Evolutionary conservation across 1,140 invertebrate genomes (phyloP).

Genomic region (Battus philenor): DNA sequence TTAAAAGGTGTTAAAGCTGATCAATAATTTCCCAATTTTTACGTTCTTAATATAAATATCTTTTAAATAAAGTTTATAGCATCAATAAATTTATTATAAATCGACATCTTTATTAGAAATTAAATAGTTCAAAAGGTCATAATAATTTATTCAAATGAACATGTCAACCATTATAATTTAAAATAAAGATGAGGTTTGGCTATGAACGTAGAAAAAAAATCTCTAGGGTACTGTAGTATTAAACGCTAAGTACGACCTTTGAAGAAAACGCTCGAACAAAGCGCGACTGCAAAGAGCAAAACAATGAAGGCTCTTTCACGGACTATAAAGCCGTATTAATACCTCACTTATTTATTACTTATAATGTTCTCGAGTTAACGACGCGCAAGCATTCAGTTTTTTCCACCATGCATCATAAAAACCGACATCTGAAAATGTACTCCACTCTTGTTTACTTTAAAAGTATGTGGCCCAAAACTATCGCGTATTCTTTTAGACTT

Average conservation of each 20-base stretch:
- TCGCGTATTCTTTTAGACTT: no score
- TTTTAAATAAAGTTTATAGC: no score
- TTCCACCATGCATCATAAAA: slow-evolving; percentile 64
- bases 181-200: no score
- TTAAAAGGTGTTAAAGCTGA: no score
- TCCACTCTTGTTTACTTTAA: slow-evolving; percentile 44
- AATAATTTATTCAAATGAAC: no score
- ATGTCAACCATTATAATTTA: no score
- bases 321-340: slow-evolving; percentile 67
- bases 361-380: slow-evolving; percentile 72
- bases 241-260: slow-evolving; percentile 35
- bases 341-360: slow-evolving; percentile 67
- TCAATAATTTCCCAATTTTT: no score
- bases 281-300: slow-evolving; percentile 33
- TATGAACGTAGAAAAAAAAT: slow-evolving; percentile 16
- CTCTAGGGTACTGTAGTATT: slow-evolving; percentile 27
- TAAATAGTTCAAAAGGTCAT: no score
- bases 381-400: slow-evolving; percentile 59
- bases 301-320: slow-evolving; percentile 64
- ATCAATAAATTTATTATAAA: no score
- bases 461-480: slow-evolving; percentile 48
- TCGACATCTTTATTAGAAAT: no score
- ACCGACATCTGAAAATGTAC: slow-evolving; percentile 59
- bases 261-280: slow-evolving; percentile 40
- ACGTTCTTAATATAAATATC: no score